Evolutionary conservation across 2,888 invertebrate genomes (phyloP), one percentile per base, ranked within the genome.

Genomic region (Eubasilissa splendida): DNA sequence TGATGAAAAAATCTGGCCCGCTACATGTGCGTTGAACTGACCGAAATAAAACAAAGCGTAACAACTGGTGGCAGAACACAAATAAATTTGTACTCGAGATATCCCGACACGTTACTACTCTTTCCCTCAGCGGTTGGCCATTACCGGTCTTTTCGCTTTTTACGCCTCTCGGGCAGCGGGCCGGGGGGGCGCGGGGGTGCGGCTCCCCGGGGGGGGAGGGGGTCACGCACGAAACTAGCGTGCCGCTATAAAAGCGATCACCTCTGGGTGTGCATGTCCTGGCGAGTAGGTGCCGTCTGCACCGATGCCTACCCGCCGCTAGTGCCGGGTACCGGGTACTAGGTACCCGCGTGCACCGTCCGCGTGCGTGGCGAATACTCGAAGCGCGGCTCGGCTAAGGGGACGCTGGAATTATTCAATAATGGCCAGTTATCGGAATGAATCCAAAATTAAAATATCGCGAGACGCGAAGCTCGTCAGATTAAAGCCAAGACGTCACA

Each of bases 171-270:
- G 68, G 52, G n/a, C 31, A 50, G 0, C 59, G 74, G 59, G 74
- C 31, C 22, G 22, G 22, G 10, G 56, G 33, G 58, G 9, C 58
- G 58, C 22, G n/a, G 58, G 22, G 60, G 52, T 42, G 74, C 9
- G 59, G 74, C 59, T 33, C 59, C 42, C n/a, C 42, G 31, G n/a
- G 11, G 50, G 59, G 50, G 22, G 22, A 22, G 31, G 60, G 74
- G 74, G 74, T 75, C 74, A 75, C 74, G 60, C 74, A 75, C 74
- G 50, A 75, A 75, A 54, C 59, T 75, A 75, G 74, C 74, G 74
- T 42, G 59, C 42, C 74, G 74, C 54, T 12, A 42, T 59, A 33
- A 50, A 31, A 50, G 42, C 60, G 74, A 75, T 50, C 74, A 56
- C 58, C 59, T 50, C 74, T 14, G 50, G n/a, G 42, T 59, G 42